phyloP scores from a whole-genome alignment of 2,113 vertebrate species.

The Tenrec ecaudatus region DNA sequence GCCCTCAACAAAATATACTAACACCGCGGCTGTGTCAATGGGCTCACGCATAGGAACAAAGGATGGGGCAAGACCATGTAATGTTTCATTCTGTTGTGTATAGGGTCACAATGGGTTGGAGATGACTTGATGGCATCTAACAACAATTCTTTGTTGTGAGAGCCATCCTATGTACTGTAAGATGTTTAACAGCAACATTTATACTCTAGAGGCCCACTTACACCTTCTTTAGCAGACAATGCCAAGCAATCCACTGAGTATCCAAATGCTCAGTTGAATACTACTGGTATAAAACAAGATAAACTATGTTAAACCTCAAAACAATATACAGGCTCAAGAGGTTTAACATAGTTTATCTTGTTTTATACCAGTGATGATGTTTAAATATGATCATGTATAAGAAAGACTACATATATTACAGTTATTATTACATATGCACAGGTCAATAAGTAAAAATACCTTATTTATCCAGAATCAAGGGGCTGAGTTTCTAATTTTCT shows the following conservation, averaged over 20 bases:
- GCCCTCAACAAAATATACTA: too few relatives aligned
- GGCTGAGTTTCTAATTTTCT: constrained; percentile 59
- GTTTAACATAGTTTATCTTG: too few relatives aligned
- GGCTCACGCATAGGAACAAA: too few relatives aligned
- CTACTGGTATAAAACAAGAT: constrained; percentile 8
- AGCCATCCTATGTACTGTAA: background rate
- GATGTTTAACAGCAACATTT: background rate
- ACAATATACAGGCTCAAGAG: constrained; percentile 34
- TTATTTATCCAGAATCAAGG: constrained; percentile 58
- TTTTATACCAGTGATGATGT: too few relatives aligned
- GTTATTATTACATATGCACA: constrained; percentile 46
- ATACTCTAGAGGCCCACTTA: constrained; percentile 1
- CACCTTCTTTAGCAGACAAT: background rate
- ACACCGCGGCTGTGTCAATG: too few relatives aligned
- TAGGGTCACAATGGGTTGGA: too few relatives aligned
- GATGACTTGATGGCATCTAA: too few relatives aligned
- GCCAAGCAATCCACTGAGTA: background rate
- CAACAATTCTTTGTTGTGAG: background rate
- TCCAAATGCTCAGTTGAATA: background rate
- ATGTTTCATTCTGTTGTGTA: too few relatives aligned
- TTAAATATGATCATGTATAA: constrained; percentile 11
- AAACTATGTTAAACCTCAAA: constrained; percentile 48
- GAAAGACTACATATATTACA: constrained; percentile 3
- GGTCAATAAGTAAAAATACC: constrained; percentile 6
- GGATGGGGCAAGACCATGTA: too few relatives aligned